Base-by-base conservation (phyloP, 2,888 invertebrate genomes). In the Metallyticus violacea region DNA sequence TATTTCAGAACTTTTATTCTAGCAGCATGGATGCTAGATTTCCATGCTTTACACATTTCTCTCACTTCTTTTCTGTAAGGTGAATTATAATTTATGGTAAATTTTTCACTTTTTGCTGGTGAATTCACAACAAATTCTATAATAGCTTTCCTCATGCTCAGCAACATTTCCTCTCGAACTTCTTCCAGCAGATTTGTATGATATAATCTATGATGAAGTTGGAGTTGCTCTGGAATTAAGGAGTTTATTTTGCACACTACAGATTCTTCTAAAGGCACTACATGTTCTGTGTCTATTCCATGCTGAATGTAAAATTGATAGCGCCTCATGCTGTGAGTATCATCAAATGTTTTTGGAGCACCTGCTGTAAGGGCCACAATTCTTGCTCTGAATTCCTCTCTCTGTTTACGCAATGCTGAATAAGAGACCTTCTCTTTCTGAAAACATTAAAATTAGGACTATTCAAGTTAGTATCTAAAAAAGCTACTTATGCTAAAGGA, bases 281-380 rank as follows among this genome's bases (percentile, higher is more conserved):
- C 97, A 90, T 98, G 96, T 88, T 96, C 95, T 3, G 97, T 97
- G 90, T 98, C 98, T 80, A 98, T 96, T 0, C 98, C 98, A 91
- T 97, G 96, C 90, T 96, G 95, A 82, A 98, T 95, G 90, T 98
- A 99, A 91, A 97, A 97, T 91, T 97, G 97, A 91, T 98, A 98
- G 88, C 97, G 94, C 90, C 96, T 92, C 90, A 96, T 95, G 89
- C 94, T 94, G 90, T 97, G 96, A 80, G 94, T 93, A 1, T 93
- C 93, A 30, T 94, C 93, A 15, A 95, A 95, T 89, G 94, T 93
- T 77, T 92, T 91, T n/a, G 6, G 29, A 80, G 91, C 90, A 79
- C 92, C 91, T 90, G 95, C 93, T 89, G 98, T 96, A 88, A 97
- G 93, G 89, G 95, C 94, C 85, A 97, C 95, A 86, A 98, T 92